A percentile compares a stretch with the other conserved stretches of the same genome.
Evolutionary conservation across 2,113 vertebrate genomes (phyloP).

Genomic region (Archocentrus centrarchus): DNA sequence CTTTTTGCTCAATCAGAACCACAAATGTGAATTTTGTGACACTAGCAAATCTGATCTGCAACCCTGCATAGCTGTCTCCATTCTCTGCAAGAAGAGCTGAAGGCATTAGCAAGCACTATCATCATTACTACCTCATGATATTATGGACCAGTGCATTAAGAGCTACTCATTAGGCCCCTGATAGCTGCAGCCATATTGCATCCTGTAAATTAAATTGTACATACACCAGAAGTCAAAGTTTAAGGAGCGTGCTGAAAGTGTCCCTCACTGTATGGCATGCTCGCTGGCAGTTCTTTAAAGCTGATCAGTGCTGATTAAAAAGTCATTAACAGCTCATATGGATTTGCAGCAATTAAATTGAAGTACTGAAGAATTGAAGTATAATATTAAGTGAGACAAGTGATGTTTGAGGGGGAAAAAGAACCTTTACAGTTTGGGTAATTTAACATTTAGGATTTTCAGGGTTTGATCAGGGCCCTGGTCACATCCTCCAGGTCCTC

Average conservation of each 20-base stretch:
- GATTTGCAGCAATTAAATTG: not conserved
- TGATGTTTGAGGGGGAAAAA: not conserved
- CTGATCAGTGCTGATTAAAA: slow-evolving; percentile 32
- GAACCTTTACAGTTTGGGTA: not conserved
- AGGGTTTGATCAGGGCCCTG: not conserved
- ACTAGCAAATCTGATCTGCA: not conserved
- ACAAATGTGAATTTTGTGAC: not conserved
- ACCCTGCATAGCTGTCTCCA: not conserved
- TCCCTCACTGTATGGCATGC: slow-evolving; percentile 14
- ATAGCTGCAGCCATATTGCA: slow-evolving; percentile 18
- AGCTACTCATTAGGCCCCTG: slow-evolving; percentile 29
- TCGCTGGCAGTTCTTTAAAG: slow-evolving; percentile 27
- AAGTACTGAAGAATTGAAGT: not conserved
- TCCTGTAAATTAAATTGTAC: slow-evolving; percentile 15
- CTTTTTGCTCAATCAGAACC: not conserved
- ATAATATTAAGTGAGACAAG: not conserved
- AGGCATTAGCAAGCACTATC: slow-evolving; percentile 12
- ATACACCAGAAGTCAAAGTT: slow-evolving; percentile 1
- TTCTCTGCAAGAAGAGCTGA: slow-evolving; percentile 6
- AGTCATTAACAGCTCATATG: slow-evolving; percentile 14
- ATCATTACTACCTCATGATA: slow-evolving; percentile 33
- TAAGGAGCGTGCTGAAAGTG: slow-evolving; percentile 6
- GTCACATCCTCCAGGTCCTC: not conserved
- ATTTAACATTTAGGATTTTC: not conserved
- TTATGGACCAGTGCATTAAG: slow-evolving; percentile 28